Percentiles rank a stretch among this genome's conserved stretches.
Conservation (phyloP, 92 coral and sea anemone species). For the Phenganax stokvisi region DNA sequence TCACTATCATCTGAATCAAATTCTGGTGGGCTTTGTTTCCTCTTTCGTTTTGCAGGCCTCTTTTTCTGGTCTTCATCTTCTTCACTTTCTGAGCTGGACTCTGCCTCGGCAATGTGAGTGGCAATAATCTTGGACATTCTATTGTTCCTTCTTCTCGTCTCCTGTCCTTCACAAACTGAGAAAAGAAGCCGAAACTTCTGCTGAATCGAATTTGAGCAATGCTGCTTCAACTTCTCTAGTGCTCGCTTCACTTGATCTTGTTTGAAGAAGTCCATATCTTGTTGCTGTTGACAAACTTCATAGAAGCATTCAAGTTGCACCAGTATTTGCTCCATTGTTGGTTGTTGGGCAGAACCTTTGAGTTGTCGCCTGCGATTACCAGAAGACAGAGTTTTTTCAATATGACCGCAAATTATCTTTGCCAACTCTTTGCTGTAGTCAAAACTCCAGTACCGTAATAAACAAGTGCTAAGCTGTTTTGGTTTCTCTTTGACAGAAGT, state of each 20-base stretch:
- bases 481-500: slow-evolving; percentile 71
- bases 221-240: slow-evolving; percentile 72
- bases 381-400: slow-evolving; percentile 67
- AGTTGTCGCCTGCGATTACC: slow-evolving; percentile 81
- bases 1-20: slow-evolving; percentile 37
- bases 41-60: slow-evolving; percentile 34
- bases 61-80: slow-evolving; percentile 30
- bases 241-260: slow-evolving; percentile 77
- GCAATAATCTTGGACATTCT: slow-evolving; percentile 77
- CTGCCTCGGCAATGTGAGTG: slow-evolving; percentile 53
- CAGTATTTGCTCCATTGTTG: slow-evolving; percentile 78
- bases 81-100: slow-evolving; percentile 87
- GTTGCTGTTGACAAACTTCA: slow-evolving; percentile 86
- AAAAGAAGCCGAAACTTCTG: slow-evolving; percentile 76
- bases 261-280: slow-evolving; percentile 78
- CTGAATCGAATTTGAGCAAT: slow-evolving; percentile 17
- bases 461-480: slow-evolving; percentile 77
- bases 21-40: slow-evolving; percentile 31
- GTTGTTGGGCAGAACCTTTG: slow-evolving; percentile 61
- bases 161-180: slow-evolving; percentile 89
- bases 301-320: slow-evolving; percentile 86
- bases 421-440: slow-evolving; percentile 82
- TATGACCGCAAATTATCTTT: slow-evolving; percentile 70
- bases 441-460: slow-evolving; percentile 88
- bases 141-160: slow-evolving; percentile 81